These are phyloP conservation scores for Acanthornis magna DNA, from an alignment of 2,797 vertebrate genomes.

Conservation along the genomic window DNA sequence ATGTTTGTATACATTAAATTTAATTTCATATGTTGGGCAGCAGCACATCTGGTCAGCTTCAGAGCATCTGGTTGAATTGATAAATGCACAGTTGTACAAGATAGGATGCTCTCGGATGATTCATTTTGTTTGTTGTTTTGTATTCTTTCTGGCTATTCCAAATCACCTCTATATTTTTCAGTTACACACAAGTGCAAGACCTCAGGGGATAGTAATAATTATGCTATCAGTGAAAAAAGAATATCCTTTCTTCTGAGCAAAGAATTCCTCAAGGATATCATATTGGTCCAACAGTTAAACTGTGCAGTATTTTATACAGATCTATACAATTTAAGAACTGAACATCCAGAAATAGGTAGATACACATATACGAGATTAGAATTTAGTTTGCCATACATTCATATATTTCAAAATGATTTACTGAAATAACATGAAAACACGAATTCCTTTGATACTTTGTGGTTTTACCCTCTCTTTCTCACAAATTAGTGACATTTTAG, in stretches of 20 bases:
- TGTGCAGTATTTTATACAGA: neutral
- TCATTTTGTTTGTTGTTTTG: neutral
- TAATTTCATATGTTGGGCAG: neutral
- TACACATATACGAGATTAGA: neutral
- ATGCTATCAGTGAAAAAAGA: neutral
- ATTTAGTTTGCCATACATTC: neutral
- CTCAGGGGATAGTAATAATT: neutral
- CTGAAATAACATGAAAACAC: neutral
- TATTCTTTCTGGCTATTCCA: neutral
- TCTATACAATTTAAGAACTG: neutral
- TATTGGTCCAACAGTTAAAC: neutral
- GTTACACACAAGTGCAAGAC: neutral
- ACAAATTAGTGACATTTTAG: neutral
- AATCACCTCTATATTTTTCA: neutral
- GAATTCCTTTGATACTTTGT: neutral
- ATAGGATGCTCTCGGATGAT: neutral
- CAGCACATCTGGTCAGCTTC: neutral
- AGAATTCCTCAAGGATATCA: neutral
- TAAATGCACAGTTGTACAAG: neutral
- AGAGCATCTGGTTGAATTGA: neutral
- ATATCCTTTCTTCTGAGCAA: neutral
- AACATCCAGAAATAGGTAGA: neutral
- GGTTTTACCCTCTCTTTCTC: neutral
- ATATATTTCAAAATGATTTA: neutral
- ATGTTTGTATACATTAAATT: neutral